Evolutionary conservation across 2,888 invertebrate species (phyloP).

Genomic region (Polyommatus icarus): DNA sequence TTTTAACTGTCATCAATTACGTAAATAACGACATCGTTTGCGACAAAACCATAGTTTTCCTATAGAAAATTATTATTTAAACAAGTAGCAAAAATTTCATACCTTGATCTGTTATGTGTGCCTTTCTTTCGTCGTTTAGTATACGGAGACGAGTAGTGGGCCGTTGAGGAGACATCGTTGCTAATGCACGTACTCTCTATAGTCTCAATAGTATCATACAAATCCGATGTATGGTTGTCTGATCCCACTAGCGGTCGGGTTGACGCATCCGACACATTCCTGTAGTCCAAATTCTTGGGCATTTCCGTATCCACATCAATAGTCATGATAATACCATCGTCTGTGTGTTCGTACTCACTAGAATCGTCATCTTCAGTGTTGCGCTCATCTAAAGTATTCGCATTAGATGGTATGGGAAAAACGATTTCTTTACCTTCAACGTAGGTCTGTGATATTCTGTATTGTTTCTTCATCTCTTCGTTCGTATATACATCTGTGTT

Average conservation of each 20-base stretch:
- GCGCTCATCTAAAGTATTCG: conserved; percentile 47
- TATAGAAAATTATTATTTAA: neutral
- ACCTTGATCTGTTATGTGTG: conserved; percentile 53
- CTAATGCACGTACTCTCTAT: conserved; percentile 53
- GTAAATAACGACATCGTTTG: no score
- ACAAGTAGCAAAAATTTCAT: conserved; percentile 8
- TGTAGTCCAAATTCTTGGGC: conserved; percentile 55
- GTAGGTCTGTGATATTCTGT: conserved; percentile 69
- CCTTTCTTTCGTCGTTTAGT: conserved; percentile 58
- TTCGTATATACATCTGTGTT: conserved; percentile 70
- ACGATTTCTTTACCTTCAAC: conserved; percentile 72
- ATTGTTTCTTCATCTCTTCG: conserved; percentile 70
- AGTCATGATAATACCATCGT: conserved; percentile 63
- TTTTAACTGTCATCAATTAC: no score
- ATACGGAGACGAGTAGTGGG: conserved; percentile 60
- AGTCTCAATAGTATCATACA: conserved; percentile 63
- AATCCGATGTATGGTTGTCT: conserved; percentile 47
- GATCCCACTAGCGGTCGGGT: conserved; percentile 56
- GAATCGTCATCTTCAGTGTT: conserved; percentile 48
- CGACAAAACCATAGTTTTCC: neutral
- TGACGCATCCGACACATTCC: conserved; percentile 56
- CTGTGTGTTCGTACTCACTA: conserved; percentile 63
- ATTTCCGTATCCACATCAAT: conserved; percentile 62
- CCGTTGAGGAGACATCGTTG: conserved; percentile 47
- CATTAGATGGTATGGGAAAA: conserved; percentile 54